Evolutionary conservation across 2,888 invertebrate species (phyloP).

Genomic region (Amitus sp.): DNA sequence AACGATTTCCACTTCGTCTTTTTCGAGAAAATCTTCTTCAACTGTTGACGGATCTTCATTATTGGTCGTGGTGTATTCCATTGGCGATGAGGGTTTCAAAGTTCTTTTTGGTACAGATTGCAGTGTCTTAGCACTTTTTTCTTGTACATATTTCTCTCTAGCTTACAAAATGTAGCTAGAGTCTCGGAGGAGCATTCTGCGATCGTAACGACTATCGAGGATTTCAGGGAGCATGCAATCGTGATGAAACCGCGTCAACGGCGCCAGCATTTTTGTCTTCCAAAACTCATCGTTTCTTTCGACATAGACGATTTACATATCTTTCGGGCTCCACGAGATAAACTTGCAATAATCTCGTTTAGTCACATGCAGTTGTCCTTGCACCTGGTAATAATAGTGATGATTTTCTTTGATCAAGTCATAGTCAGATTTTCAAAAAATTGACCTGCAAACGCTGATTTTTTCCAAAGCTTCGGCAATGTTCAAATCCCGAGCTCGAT

Average conservation of each 20-base stretch:
- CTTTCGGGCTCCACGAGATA: not conserved
- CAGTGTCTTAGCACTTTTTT: too few species aligned
- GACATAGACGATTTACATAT: not conserved
- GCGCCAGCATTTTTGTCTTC: too few species aligned
- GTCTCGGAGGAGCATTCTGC: conserved; percentile 8
- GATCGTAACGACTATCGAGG: not conserved
- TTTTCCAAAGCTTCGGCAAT: too few species aligned
- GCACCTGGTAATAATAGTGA: not conserved
- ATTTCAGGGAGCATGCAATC: conserved; percentile 25
- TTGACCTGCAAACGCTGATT: too few species aligned
- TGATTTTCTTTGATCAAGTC: not conserved
- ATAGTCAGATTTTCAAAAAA: too few species aligned
- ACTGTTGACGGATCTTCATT: too few species aligned
- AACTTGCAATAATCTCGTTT: not conserved
- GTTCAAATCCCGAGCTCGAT: conserved; percentile 10
- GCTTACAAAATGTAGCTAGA: conserved; percentile 20
- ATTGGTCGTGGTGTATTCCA: too few species aligned
- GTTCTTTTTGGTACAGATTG: too few species aligned
- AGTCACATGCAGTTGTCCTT: not conserved
- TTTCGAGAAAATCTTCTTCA: too few species aligned
- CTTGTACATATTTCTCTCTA: conserved; percentile 4
- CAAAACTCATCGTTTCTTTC: not conserved
- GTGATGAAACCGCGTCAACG: too few species aligned
- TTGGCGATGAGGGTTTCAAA: too few species aligned
- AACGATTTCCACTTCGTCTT: too few species aligned